Evolutionary conservation across 2,113 vertebrate species (phyloP).

Genomic region (Centrocercus urophasianus): DNA sequence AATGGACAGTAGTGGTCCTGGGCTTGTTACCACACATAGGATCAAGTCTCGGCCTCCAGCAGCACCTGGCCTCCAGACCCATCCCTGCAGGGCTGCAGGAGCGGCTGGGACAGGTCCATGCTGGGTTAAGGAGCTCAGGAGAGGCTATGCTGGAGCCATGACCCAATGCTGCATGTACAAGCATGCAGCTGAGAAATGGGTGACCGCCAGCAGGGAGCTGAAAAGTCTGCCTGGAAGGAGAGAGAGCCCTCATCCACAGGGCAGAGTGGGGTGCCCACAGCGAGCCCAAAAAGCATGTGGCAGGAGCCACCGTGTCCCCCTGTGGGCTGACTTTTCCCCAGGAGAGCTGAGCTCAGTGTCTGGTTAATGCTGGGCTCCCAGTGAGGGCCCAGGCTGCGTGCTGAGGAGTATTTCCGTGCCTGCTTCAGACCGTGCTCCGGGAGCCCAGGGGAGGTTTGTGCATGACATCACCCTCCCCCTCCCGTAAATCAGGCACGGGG

Average conservation of each 20-base stretch:
- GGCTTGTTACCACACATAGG: not conserved
- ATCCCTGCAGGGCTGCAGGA: not conserved
- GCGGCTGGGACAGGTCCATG: not conserved
- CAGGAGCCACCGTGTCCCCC: not conserved
- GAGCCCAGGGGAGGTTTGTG: not conserved
- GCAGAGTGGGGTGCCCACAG: accelerated
- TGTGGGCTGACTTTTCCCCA: not conserved
- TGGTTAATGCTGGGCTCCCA: not conserved
- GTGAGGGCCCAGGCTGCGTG: not conserved
- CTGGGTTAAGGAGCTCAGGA: not conserved
- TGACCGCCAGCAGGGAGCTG: not conserved
- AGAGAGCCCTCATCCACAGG: not conserved
- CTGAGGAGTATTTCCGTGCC: not conserved
- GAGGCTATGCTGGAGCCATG: accelerated
- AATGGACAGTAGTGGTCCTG: not conserved
- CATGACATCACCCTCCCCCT: constrained; percentile 69
- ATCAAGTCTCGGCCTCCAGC: not conserved
- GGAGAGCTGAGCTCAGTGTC: accelerated
- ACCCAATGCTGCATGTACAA: accelerated
- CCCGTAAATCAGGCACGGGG: constrained; percentile 66
- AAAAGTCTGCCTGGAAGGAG: not conserved
- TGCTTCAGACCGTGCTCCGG: not conserved
- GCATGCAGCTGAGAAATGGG: not conserved
- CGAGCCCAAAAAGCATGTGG: accelerated
- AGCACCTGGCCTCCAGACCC: too few species aligned